Conservation (phyloP, 2,888 invertebrate genomes). For the Tetragonula carbonaria region DNA sequence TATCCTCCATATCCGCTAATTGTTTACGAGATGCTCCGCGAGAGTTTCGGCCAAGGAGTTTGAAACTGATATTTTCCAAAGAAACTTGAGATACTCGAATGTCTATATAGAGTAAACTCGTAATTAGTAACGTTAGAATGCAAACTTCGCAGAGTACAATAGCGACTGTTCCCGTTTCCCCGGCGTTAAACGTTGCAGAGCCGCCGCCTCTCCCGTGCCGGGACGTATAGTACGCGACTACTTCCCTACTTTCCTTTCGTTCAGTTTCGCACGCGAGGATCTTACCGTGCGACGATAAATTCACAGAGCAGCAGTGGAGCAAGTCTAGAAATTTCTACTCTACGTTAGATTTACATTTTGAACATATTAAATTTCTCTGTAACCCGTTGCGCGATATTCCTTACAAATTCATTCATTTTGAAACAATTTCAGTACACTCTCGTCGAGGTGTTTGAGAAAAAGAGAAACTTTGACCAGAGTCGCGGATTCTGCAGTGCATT, state of each 20-base stretch:
- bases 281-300: background rate
- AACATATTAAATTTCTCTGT: background rate
- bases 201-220: background rate
- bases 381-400: background rate
- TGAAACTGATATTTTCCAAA: constrained; percentile 56
- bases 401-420: background rate
- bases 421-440: background rate
- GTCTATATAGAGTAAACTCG: constrained; percentile 39
- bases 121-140: constrained; percentile 59
- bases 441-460: too few species aligned
- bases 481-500: too few species aligned
- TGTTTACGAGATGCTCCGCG: constrained; percentile 34
- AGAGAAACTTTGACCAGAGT: too few species aligned
- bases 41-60: constrained; percentile 36
- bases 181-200: constrained; percentile 1
- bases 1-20: constrained; percentile 44
- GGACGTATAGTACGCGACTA: background rate
- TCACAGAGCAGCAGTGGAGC: background rate
- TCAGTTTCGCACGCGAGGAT: background rate
- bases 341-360: background rate
- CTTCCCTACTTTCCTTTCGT: background rate
- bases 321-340: background rate
- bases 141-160: constrained; percentile 19
- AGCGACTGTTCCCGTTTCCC: constrained; percentile 18
- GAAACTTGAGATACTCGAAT: constrained; percentile 51